Base-by-base conservation (phyloP, 53 echinoderm and acorn worm species). In the Temnopleurus reevesii region DNA sequence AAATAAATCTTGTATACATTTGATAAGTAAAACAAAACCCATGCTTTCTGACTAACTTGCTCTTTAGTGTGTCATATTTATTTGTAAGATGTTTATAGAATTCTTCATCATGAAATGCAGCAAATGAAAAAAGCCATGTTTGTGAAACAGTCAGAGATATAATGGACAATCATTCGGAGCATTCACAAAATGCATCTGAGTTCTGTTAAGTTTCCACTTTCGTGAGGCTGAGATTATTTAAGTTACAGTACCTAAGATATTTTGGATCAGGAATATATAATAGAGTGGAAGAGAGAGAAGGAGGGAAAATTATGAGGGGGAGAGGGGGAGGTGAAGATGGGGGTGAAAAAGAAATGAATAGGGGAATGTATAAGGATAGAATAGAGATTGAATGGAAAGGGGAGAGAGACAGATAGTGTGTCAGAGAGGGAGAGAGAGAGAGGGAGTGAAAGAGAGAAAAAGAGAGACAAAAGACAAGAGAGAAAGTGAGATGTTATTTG, bases 1-100 rank as follows among this genome's bases (percentile, higher is more conserved):
- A 87, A 66, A 87, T 66, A 87, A 87, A 66, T 45, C 59, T 59
- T 85, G 86, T 85, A 60, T 85, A 85, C 41, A 85, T 87, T 87
- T 87, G 88, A 87, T 87, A 87, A 87, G 53, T 66, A 66, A 87
- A 53, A 1, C 36, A 34, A 38, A 4, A 21, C 8, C 41, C 19
- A 19, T 0, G 1, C 15, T 71, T 23, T 71, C 38, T 71, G 34
- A 33, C 63, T 36, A 71, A 38, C 23, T 71, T 71, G n/a, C 71
- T 71, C 36, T 71, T 8, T 38, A 23, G 43, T 71, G 38, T 71
- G 71, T 21, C 71, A 71, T 21, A 43, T 71, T 1, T 41, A 0
- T 55, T 21, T 0, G 12, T 71, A 71, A 41, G 38, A n/a, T n/a
- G n/a, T n/a, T n/a, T n/a, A n/a, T n/a, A n/a, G n/a, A n/a, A n/a